A percentile compares a stretch with the other conserved stretches of the same genome.
These are phyloP conservation scores for Gymnocheta viridis DNA, from an alignment of 2,888 invertebrate genomes.

Conservation along the genomic window DNA sequence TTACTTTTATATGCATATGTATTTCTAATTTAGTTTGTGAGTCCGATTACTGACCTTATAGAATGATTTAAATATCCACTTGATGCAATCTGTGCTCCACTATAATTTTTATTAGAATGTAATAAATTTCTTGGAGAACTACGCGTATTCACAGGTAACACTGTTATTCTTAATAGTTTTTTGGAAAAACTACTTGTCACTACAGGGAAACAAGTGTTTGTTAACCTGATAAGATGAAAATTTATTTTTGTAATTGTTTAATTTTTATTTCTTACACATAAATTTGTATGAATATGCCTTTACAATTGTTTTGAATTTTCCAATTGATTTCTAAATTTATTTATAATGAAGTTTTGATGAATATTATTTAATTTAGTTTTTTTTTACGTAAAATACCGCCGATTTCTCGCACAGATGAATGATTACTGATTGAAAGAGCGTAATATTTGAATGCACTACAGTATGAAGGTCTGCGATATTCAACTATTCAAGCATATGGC, in stretches of 20 bases:
- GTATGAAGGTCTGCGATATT: no score
- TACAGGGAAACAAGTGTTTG: not conserved
- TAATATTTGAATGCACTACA: constrained; percentile 23
- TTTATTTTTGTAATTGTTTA: not conserved
- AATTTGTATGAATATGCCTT: constrained; percentile 35
- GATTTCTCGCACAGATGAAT: constrained; percentile 40
- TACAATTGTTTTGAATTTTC: constrained; percentile 12
- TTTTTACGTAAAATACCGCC: constrained; percentile 20
- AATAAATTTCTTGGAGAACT: constrained; percentile 1
- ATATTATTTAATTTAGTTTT: constrained; percentile 30
- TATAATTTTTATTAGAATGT: constrained; percentile 11
- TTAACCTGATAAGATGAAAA: constrained; percentile 36
- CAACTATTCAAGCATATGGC: constrained; percentile 23
- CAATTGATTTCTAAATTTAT: not conserved
- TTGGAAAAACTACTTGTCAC: not conserved
- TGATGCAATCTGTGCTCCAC: not conserved
- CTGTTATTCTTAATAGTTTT: constrained; percentile 21
- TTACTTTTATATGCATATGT: not conserved
- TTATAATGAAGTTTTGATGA: not conserved
- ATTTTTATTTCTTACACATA: constrained; percentile 4
- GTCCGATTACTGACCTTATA: constrained; percentile 50
- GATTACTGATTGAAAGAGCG: constrained; percentile 25
- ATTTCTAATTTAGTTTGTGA: not conserved
- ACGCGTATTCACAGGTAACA: not conserved
- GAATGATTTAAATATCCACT: constrained; percentile 39